phyloP scores from a whole-genome alignment of 2,113 vertebrate genomes.

The Myrmophylax atrothorax region DNA sequence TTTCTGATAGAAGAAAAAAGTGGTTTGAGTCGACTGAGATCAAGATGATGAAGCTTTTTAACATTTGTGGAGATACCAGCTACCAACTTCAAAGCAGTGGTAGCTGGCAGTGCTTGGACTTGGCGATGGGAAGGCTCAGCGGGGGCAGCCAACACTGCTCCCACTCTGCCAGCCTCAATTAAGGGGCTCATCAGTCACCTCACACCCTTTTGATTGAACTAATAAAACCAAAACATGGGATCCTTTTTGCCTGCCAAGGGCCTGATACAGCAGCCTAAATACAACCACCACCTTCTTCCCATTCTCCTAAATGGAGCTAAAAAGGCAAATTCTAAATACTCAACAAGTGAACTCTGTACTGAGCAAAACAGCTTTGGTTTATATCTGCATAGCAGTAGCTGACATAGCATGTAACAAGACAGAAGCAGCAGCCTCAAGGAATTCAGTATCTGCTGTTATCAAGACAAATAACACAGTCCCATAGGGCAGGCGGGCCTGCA shows the following conservation, averaged over 20 bases:
- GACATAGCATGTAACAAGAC: neutral
- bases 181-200: neutral
- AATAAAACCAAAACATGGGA: neutral
- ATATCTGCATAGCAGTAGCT: neutral
- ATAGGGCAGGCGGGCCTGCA: neutral
- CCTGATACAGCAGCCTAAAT: neutral
- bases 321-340: neutral
- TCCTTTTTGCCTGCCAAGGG: neutral
- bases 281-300: neutral
- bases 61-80: neutral
- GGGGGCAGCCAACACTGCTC: neutral
- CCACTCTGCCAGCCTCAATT: neutral
- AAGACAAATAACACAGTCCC: neutral
- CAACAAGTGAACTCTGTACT: neutral
- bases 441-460: neutral
- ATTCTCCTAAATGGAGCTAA: neutral
- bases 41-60: neutral
- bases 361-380: neutral
- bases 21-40: neutral
- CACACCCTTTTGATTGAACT: neutral
- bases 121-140: accelerated
- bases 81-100: neutral
- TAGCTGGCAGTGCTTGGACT: neutral
- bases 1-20: neutral
- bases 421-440: neutral